phyloP scores from a whole-genome alignment of 2,888 invertebrate species.

The Phytoseiulus persimilis region DNA sequence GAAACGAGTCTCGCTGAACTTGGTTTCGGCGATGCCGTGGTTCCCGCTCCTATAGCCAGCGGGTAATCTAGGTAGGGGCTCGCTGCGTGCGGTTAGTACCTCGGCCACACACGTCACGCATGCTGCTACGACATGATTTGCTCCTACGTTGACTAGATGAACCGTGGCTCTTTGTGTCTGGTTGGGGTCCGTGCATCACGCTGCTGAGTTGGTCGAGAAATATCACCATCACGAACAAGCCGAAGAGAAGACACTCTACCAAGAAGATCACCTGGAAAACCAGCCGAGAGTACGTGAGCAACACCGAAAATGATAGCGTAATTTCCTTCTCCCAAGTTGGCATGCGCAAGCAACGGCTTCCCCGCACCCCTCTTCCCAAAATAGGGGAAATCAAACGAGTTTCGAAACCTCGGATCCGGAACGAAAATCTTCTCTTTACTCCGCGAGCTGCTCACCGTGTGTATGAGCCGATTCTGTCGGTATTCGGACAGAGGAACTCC shows the following conservation, averaged over 20 bases:
- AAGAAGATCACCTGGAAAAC: constrained; percentile 65
- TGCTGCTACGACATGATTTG: constrained; percentile 33
- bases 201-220: constrained; percentile 61
- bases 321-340: no score
- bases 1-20: no score
- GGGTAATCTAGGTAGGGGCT: no score
- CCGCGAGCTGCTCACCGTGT: not conserved
- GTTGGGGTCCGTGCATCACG: constrained; percentile 31
- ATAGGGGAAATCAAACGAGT: no score
- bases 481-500: not conserved
- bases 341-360: no score
- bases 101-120: constrained; percentile 36
- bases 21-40: no score
- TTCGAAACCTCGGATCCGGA: no score
- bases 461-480: constrained; percentile 6
- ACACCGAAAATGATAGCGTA: no score
- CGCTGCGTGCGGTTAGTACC: not conserved
- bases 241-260: constrained; percentile 72
- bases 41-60: no score
- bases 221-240: constrained; percentile 76
- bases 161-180: constrained; percentile 9
- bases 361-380: no score
- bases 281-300: no score
- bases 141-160: constrained; percentile 20
- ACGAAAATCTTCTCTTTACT: no score